These are phyloP conservation scores for Drosophila lacertosa DNA, from an alignment of 1,140 invertebrate genomes.

Conservation along the genomic window DNA sequence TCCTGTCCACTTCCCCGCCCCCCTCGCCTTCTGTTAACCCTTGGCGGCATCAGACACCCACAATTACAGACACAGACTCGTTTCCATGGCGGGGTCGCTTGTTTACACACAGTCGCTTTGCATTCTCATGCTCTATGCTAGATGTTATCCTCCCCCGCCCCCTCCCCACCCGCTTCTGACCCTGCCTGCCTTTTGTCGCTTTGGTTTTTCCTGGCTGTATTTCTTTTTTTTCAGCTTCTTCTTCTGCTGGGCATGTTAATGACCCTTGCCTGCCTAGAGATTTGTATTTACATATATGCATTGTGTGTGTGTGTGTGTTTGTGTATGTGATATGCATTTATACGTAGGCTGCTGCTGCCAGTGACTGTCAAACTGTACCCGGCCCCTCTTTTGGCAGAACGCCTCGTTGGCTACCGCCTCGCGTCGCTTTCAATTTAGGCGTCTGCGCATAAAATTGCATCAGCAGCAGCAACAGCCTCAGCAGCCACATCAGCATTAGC, in stretches of 20 bases:
- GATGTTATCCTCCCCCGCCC: constrained; percentile 9
- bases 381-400: constrained; percentile 46
- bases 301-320: not conserved
- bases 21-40: constrained; percentile 2
- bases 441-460: constrained; percentile 82
- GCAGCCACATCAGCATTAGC: constrained; percentile 14
- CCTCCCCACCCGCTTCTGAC: constrained; percentile 24
- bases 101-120: constrained; percentile 42
- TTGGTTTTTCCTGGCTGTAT: constrained; percentile 5
- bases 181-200: constrained; percentile 58
- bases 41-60: constrained; percentile 58
- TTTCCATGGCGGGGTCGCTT: constrained; percentile 55
- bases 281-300: constrained; percentile 37
- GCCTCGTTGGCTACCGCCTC: constrained; percentile 73
- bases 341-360: constrained; percentile 27
- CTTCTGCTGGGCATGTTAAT: constrained; percentile 68
- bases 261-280: constrained; percentile 75
- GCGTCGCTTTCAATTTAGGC: constrained; percentile 80
- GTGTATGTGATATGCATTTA: constrained; percentile 8
- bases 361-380: constrained; percentile 62
- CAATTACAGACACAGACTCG: constrained; percentile 67
- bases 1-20: constrained; percentile 25
- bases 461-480: constrained; percentile 45
- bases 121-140: constrained; percentile 22
- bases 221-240: constrained; percentile 15